These are phyloP conservation scores for Platynereis dumerilii DNA, from an alignment of 2,888 invertebrate genomes.

Conservation along the genomic window DNA sequence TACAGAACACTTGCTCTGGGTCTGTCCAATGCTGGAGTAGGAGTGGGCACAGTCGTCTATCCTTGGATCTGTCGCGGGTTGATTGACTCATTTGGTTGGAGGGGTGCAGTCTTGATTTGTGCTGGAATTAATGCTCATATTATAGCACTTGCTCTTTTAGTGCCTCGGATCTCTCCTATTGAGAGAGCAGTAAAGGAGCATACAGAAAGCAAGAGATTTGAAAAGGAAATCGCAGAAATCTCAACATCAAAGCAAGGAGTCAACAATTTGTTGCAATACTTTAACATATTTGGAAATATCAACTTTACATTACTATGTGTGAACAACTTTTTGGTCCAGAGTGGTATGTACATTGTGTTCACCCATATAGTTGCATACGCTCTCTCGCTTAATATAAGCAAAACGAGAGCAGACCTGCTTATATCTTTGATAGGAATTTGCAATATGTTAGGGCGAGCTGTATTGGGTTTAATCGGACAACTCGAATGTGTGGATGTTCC, in stretches of 20 bases:
- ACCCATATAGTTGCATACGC: constrained; percentile 42
- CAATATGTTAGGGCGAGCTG: constrained; percentile 41
- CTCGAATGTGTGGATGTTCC: constrained; percentile 22
- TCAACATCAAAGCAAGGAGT: no score
- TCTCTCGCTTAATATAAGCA: constrained; percentile 33
- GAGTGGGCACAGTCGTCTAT: constrained; percentile 14
- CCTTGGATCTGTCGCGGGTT: constrained; percentile 10
- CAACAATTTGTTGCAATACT: no score
- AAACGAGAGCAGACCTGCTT: constrained; percentile 38
- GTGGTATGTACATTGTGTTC: no score
- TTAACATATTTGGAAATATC: no score
- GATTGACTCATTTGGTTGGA: constrained; percentile 7
- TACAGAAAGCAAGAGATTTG: no score
- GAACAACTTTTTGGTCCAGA: no score
- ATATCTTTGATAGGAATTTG: constrained; percentile 43
- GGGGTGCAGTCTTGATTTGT: constrained; percentile 16
- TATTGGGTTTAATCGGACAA: constrained; percentile 37
- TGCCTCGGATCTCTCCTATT: no score
- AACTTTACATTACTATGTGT: no score
- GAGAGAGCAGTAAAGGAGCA: no score
- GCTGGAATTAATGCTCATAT: constrained; percentile 17
- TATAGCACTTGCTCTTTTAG: no score
- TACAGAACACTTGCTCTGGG: constrained; percentile 17
- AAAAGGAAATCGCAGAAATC: no score
- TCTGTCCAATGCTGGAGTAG: constrained; percentile 16